Evolutionary conservation across 1,140 invertebrate genomes (phyloP).

Genomic region (Lerema accius): DNA sequence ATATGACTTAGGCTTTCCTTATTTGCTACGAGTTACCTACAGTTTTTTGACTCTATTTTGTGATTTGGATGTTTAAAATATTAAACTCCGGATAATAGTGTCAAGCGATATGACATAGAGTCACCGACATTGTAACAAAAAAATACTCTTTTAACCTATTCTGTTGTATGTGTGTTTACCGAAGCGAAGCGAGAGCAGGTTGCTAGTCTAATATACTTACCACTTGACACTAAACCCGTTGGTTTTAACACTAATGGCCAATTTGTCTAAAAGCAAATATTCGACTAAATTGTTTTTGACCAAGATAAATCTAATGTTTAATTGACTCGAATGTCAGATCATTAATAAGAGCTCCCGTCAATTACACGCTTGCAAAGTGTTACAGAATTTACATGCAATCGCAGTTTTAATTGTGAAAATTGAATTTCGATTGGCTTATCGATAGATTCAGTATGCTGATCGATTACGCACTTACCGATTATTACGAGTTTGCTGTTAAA

Average conservation of each 20-base stretch:
- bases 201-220: no score
- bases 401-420: slow-evolving; percentile 16
- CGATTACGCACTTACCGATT: slow-evolving; percentile 17
- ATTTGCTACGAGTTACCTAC: no score
- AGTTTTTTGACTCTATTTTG: no score
- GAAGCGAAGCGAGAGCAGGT: no score
- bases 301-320: slow-evolving; percentile 3
- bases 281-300: background rate
- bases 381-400: slow-evolving; percentile 5
- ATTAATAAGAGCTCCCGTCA: slow-evolving; percentile 7
- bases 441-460: slow-evolving; percentile 1
- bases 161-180: no score
- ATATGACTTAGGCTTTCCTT: no score
- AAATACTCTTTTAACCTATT: no score
- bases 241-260: background rate
- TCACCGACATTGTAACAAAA: no score
- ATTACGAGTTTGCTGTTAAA: slow-evolving; percentile 9
- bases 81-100: no score
- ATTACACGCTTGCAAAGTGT: slow-evolving; percentile 13
- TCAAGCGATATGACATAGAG: no score
- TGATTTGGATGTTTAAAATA: no score
- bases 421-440: slow-evolving; percentile 19
- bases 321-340: background rate
- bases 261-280: background rate
- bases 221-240: background rate